Evolutionary conservation across 2,113 vertebrate genomes (phyloP).

Genomic region (Okapia johnstoni): DNA sequence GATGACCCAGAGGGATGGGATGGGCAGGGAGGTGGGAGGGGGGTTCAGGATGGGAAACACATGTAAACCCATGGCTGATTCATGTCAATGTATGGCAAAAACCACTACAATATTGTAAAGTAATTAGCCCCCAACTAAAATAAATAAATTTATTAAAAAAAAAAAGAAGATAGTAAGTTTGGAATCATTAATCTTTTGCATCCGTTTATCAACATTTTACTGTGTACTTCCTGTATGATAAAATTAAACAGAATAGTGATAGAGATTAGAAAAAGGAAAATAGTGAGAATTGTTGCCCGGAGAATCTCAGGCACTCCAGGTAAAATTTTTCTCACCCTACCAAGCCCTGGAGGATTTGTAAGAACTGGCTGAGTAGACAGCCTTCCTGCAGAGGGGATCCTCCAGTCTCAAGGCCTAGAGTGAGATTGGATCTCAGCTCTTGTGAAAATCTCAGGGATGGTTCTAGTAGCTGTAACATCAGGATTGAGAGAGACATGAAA

Average conservation of each 20-base stretch:
- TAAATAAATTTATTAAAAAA: too few relatives aligned
- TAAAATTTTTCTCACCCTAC: background rate
- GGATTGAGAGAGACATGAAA: background rate
- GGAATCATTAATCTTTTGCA: background rate
- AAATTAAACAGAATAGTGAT: background rate
- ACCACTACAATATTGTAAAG: too few relatives aligned
- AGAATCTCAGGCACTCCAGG: background rate
- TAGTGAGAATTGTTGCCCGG: background rate
- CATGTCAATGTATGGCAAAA: too few relatives aligned
- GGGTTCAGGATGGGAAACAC: too few relatives aligned
- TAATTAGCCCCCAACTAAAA: too few relatives aligned
- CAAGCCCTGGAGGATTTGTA: background rate
- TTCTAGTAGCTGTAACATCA: background rate
- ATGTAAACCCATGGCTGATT: too few relatives aligned
- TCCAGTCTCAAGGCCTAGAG: background rate
- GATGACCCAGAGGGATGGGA: too few relatives aligned
- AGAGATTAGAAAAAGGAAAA: background rate
- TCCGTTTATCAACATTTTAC: background rate
- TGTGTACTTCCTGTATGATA: background rate
- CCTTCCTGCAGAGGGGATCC: background rate
- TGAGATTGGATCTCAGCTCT: background rate
- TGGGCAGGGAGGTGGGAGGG: too few relatives aligned
- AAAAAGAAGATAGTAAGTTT: background rate
- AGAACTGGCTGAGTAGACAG: background rate
- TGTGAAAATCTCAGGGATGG: background rate